phyloP scores from a whole-genome alignment of 2,797 vertebrate genomes.

The Myotis findleyi region DNA sequence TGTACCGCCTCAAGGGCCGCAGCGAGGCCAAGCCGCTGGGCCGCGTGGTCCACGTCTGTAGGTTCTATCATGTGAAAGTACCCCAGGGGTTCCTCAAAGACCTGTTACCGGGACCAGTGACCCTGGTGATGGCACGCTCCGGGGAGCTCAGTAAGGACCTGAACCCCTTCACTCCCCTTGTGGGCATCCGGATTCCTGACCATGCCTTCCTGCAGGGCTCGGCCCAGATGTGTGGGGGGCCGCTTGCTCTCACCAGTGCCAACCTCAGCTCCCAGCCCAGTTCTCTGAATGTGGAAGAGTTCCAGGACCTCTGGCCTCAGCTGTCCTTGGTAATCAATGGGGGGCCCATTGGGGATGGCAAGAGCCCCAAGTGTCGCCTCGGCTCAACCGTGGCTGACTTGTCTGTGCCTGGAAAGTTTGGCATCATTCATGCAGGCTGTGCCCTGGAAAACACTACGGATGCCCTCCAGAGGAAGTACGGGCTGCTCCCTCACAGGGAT shows the following conservation, averaged over 20 bases:
- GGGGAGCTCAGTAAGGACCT: constrained; percentile 92
- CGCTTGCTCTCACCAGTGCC: constrained; percentile 96
- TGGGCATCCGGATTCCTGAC: constrained; percentile 95
- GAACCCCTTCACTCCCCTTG: constrained; percentile 95
- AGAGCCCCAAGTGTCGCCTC: constrained; percentile 90
- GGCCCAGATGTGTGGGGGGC: constrained; percentile 92
- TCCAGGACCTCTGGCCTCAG: constrained; percentile 95
- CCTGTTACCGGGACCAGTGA: constrained; percentile 96
- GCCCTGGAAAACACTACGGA: constrained; percentile 91
- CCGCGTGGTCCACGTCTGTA: constrained; percentile 92
- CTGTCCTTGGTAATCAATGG: constrained; percentile 94
- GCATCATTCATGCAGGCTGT: constrained; percentile 94
- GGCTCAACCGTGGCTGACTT: constrained; percentile 97
- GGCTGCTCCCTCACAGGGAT: constrained; percentile 84
- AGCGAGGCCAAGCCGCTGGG: constrained; percentile 93
- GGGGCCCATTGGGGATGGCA: constrained; percentile 91
- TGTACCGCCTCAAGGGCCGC: constrained; percentile 94
- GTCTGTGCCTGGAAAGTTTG: constrained; percentile 91
- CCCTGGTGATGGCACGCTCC: constrained; percentile 94
- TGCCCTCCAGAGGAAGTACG: constrained; percentile 91
- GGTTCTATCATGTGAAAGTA: constrained; percentile 93
- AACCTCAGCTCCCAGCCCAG: constrained; percentile 94
- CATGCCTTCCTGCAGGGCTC: constrained; percentile 93
- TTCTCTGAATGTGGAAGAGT: constrained; percentile 93
- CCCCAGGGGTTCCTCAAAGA: constrained; percentile 90